phyloP scores from a whole-genome alignment of 1,140 invertebrate species.

The Aleiodes sp. region DNA sequence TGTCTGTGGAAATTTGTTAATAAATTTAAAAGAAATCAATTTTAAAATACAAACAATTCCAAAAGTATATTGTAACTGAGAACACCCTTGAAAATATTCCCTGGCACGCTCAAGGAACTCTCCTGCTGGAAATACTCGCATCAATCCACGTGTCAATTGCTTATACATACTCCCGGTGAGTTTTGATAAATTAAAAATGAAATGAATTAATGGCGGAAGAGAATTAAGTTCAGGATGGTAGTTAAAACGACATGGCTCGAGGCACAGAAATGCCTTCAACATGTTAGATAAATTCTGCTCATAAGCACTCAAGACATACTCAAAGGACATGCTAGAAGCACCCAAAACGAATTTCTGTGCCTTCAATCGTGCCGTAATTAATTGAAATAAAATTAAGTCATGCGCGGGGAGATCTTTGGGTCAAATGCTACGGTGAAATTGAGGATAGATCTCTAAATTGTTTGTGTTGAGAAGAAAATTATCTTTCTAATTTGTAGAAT shows the following conservation, averaged over 20 bases:
- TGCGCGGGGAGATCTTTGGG: slow-evolving; percentile 19
- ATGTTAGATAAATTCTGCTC: too few species aligned
- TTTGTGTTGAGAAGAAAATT: background rate
- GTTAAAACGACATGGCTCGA: too few species aligned
- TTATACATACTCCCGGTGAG: slow-evolving; percentile 13
- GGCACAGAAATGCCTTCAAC: too few species aligned
- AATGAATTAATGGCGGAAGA: slow-evolving; percentile 3
- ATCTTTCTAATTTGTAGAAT: slow-evolving; percentile 20
- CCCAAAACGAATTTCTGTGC: too few species aligned
- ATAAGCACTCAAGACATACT: too few species aligned
- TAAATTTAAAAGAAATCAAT: background rate
- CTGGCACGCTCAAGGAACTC: slow-evolving; percentile 18
- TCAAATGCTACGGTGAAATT: background rate
- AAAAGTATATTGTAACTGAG: too few species aligned
- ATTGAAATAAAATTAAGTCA: slow-evolving; percentile 1
- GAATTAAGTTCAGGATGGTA: too few species aligned
- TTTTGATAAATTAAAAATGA: background rate
- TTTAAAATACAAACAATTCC: too few species aligned
- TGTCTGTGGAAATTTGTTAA: background rate
- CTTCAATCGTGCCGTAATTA: too few species aligned
- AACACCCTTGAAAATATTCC: too few species aligned
- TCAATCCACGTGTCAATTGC: background rate
- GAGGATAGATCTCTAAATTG: background rate
- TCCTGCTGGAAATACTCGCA: background rate
- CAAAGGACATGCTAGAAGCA: too few species aligned